A percentile compares a stretch with the other conserved stretches of the same genome.
phyloP scores from a whole-genome alignment of 2,113 vertebrate genomes.

The Macquaria ambigua region DNA sequence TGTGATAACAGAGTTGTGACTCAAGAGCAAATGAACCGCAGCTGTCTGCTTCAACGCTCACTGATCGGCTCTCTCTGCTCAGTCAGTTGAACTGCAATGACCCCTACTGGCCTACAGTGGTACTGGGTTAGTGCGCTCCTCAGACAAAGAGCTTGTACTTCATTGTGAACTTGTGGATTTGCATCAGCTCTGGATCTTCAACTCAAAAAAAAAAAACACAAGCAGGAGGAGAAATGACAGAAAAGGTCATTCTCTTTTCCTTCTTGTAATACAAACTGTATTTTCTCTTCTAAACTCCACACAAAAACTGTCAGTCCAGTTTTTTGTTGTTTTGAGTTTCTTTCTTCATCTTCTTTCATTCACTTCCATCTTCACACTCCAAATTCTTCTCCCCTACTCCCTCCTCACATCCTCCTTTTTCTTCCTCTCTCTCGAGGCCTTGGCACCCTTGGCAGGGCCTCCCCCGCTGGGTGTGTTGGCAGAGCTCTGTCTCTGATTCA shows the following conservation, averaged over 20 bases:
- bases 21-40: conserved; percentile 44
- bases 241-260: neutral
- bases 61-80: conserved; percentile 31
- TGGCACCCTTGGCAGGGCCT: conserved; percentile 73
- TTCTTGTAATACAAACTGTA: neutral
- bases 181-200: conserved; percentile 19
- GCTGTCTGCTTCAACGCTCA: conserved; percentile 32
- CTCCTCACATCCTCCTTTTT: neutral
- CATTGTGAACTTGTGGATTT: conserved; percentile 51
- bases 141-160: conserved; percentile 58
- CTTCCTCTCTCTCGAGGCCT: conserved; percentile 69
- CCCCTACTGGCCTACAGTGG: conserved; percentile 87
- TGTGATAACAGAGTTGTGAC: conserved; percentile 43
- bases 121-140: conserved; percentile 45
- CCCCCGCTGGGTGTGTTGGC: conserved; percentile 75
- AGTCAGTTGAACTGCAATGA: conserved; percentile 88
- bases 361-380: conserved; percentile 5
- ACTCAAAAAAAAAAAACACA: conserved; percentile 16
- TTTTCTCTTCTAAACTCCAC: neutral
- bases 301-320: neutral
- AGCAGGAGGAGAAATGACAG: neutral
- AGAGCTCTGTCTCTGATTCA: conserved; percentile 72
- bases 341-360: conserved; percentile 13
- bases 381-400: neutral
- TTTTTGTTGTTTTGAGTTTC: neutral